Percentiles rank a stretch among this genome's conserved stretches.
Conservation (phyloP, 2,888 invertebrate genomes). For the Thereva unica region DNA sequence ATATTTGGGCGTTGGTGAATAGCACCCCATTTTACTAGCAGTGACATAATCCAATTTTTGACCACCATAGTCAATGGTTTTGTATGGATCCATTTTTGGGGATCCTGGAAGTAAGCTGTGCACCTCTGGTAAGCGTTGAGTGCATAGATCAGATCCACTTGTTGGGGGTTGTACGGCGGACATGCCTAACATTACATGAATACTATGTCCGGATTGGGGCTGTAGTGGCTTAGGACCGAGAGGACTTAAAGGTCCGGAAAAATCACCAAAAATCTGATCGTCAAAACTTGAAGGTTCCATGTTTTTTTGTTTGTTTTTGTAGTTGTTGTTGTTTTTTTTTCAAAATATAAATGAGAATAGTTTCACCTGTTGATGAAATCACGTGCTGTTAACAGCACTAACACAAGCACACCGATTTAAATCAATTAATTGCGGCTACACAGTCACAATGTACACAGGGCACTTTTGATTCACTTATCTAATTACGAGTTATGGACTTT, state of each 20-base stretch:
- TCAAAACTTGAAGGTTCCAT: constrained; percentile 77
- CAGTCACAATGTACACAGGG: constrained; percentile 7
- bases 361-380: neutral
- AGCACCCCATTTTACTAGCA: constrained; percentile 54
- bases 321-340: constrained; percentile 1
- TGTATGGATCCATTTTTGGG: constrained; percentile 54
- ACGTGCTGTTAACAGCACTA: neutral
- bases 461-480: constrained; percentile 36
- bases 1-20: constrained; percentile 57
- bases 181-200: constrained; percentile 71
- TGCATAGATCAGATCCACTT: constrained; percentile 46
- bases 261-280: constrained; percentile 80
- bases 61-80: constrained; percentile 49
- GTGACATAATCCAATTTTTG: constrained; percentile 54
- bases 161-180: constrained; percentile 50
- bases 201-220: constrained; percentile 58
- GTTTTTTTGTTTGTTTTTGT: neutral
- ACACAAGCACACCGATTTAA: constrained; percentile 14
- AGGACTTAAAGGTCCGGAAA: constrained; percentile 64
- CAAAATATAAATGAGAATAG: constrained; percentile 2
- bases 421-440: constrained; percentile 19
- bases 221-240: constrained; percentile 54
- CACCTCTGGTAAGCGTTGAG: constrained; percentile 56
- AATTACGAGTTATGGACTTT: constrained; percentile 39
- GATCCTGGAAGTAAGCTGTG: constrained; percentile 55